These are phyloP conservation scores for Cyrtonyx montezumae DNA, from an alignment of 2,113 vertebrate species.

Conservation along the genomic window DNA sequence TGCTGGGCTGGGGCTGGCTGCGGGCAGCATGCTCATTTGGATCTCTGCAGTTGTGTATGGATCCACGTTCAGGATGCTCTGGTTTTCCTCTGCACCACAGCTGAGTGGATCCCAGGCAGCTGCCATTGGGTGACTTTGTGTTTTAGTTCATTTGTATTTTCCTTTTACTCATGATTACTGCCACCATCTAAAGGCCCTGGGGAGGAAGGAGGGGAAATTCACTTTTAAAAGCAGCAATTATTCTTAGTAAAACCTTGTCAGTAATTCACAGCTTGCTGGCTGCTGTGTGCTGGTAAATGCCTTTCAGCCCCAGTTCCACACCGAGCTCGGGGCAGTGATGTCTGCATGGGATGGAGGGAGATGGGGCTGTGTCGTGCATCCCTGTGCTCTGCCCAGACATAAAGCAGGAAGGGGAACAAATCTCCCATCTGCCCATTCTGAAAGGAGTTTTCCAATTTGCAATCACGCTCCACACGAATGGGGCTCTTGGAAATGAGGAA, in stretches of 20 bases:
- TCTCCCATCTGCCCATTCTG: constrained; percentile 36
- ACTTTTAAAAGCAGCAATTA: constrained; percentile 50
- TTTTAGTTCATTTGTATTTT: not conserved
- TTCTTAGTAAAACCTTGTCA: constrained; percentile 72
- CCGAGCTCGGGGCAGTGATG: constrained; percentile 38
- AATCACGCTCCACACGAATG: constrained; percentile 19
- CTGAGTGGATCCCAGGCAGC: constrained; percentile 18
- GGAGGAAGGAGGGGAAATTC: not conserved
- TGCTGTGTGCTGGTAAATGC: constrained; percentile 61
- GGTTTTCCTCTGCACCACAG: not conserved
- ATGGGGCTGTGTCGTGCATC: not conserved
- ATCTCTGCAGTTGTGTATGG: not conserved
- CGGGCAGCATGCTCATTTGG: not conserved
- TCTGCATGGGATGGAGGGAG: not conserved
- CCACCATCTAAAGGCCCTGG: constrained; percentile 11
- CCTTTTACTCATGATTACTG: not conserved
- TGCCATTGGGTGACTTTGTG: not conserved
- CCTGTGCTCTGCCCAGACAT: not conserved
- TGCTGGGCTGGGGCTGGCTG: not conserved
- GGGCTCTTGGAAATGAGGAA: constrained; percentile 15
- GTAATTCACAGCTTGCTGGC: constrained; percentile 70
- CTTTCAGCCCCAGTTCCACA: constrained; percentile 61
- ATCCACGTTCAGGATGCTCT: not conserved
- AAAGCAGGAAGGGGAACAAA: not conserved
- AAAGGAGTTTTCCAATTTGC: constrained; percentile 43